Base-by-base conservation (phyloP, 2,888 invertebrate species). In the Thera britannica region DNA sequence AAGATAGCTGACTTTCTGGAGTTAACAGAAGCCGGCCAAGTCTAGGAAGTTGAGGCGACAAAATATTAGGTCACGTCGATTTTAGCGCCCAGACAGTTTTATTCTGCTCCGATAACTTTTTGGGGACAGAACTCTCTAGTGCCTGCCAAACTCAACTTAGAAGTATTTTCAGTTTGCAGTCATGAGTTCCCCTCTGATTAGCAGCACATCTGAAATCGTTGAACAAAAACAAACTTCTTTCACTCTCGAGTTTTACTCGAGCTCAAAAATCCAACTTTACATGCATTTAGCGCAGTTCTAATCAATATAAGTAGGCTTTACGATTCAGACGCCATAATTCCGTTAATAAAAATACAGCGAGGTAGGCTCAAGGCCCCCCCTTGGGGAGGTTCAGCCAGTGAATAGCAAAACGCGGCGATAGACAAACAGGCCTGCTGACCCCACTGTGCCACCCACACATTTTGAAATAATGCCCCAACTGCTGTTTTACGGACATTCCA, bases 371-470 rank as follows among this genome's bases (percentile, higher is more conserved):
- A 80, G 80, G 76, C 80, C 86, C 87, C 90, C 23, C 23, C 23
- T 23, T 23, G 87, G 65, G 93, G 90, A 92, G 92, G 92, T 91
- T 92, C 92, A 90, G 90, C 92, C 91, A 85, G 87, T 92, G 92
- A 92, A 92, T 91, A 91, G 90, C 87, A 92, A 92, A 92, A 86
- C 92, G 90, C 90, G 89, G 91, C 90, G 89, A 91, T 93, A 93
- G 93, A 93, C 92, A 93, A 93, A 92, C 93, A 91, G 87, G 83
- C 82, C 79, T 80, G 81, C 86, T 90, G 90, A 91, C 92, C 90
- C 87, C 75, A 77, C 80, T 81, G 85, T 75, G 74, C 81, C 80
- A 86, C 88, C 87, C 88, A 83, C 65, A 65, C 90, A 90, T 90
- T 92, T 90, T 89, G 89, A 92, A 93, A 91, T 91, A 91, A 92